A percentile compares a stretch with the other conserved stretches of the same genome.
These are phyloP conservation scores for Pristionchus mayeri DNA, from an alignment of 2,888 invertebrate species.

Conservation along the genomic window DNA sequence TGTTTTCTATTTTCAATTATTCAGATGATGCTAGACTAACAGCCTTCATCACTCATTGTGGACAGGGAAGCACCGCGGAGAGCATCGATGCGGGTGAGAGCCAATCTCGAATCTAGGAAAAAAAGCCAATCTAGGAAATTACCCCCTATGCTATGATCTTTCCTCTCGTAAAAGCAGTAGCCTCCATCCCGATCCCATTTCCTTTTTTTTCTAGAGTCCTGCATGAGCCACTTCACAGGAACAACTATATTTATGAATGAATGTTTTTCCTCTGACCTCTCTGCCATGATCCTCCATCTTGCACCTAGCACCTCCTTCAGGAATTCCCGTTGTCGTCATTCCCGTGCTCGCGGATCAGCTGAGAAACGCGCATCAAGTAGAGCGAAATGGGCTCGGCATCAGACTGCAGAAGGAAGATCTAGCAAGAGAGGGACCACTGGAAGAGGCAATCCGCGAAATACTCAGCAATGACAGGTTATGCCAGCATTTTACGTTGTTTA, in stretches of 20 bases:
- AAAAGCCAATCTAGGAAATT: no score
- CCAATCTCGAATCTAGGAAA: no score
- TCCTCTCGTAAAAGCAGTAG: no score
- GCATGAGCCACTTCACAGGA: no score
- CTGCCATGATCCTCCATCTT: no score
- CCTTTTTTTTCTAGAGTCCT: no score
- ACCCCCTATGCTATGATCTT: no score
- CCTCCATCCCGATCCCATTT: no score
- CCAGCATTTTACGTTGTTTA: neutral
- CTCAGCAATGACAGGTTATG: neutral
- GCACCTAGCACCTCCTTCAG: no score
- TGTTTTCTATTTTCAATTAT: neutral
- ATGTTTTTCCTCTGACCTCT: no score
- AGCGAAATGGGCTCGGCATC: neutral
- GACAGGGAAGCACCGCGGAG: conserved; percentile 57
- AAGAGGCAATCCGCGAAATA: neutral
- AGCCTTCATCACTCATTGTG: conserved; percentile 57
- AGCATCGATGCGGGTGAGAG: conserved; percentile 50
- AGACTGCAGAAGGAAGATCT: neutral
- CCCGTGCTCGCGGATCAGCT: conserved; percentile 78
- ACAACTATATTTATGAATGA: no score
- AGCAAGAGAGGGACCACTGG: neutral
- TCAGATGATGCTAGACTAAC: conserved; percentile 53
- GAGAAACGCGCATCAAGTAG: conserved; percentile 71
- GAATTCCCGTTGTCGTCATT: conserved; percentile 77